Percentiles rank a stretch among this genome's conserved stretches.
Conservation (phyloP, 2,113 vertebrate species). For the Entomyzon cyanotis region DNA sequence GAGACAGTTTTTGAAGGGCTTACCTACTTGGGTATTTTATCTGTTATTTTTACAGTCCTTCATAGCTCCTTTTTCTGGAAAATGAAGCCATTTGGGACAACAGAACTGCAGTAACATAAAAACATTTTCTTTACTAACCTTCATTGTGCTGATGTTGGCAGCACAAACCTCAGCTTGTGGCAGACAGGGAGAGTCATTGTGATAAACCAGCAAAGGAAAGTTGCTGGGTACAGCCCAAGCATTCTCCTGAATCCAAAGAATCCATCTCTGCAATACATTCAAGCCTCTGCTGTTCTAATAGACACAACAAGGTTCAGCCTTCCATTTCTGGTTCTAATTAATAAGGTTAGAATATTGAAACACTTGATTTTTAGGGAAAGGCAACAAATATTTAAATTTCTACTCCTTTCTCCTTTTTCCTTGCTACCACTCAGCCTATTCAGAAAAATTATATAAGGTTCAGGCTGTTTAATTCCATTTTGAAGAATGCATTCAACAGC, state of each 20-base stretch:
- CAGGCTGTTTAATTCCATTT: slow-evolving; percentile 12
- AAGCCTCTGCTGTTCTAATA: neutral
- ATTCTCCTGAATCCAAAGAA: neutral
- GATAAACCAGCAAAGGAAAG: neutral
- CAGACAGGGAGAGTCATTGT: neutral
- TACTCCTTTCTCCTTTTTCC: neutral
- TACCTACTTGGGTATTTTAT: neutral
- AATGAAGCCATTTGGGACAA: neutral
- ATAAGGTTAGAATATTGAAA: neutral
- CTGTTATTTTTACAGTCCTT: neutral
- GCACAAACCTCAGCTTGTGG: neutral
- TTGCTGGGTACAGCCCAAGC: neutral
- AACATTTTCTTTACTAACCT: neutral
- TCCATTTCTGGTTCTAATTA: neutral
- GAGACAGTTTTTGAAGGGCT: neutral
- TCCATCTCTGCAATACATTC: neutral
- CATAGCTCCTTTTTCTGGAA: neutral
- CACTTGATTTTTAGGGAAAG: neutral
- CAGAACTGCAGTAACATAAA: neutral
- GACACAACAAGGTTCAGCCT: neutral
- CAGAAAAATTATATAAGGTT: neutral
- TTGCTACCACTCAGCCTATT: neutral
- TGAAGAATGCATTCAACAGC: slow-evolving; percentile 10
- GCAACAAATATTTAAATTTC: neutral
- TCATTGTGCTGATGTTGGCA: neutral